Evolutionary conservation across 2,797 vertebrate species (phyloP).

Genomic region (Acanthiza pusilla): DNA sequence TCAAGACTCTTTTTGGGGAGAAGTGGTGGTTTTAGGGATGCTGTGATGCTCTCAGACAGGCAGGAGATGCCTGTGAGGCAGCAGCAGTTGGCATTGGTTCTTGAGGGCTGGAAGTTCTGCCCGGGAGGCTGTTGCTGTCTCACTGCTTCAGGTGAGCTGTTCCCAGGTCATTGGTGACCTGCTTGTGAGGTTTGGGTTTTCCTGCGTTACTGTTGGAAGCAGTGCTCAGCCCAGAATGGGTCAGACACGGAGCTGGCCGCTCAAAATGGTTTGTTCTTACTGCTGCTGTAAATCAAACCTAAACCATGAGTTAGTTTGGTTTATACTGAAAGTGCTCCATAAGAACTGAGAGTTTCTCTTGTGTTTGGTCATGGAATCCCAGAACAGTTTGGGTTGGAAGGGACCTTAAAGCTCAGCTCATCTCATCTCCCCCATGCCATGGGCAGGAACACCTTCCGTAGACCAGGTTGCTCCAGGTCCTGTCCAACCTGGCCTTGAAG

Average conservation of each 20-base stretch:
- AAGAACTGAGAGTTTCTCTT: neutral
- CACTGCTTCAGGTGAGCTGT: neutral
- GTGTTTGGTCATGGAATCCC: neutral
- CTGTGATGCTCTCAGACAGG: neutral
- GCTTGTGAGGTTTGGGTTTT: neutral
- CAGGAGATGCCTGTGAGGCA: neutral
- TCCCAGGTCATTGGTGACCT: neutral
- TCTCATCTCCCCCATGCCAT: neutral
- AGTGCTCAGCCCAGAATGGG: neutral
- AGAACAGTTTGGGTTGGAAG: neutral
- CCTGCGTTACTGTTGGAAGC: rapidly evolving
- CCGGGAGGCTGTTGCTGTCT: neutral
- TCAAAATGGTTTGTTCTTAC: neutral
- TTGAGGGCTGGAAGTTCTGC: neutral
- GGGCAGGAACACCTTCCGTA: neutral
- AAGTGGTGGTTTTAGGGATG: neutral
- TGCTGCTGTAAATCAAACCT: neutral
- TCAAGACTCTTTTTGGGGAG: neutral
- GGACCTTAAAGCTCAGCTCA: neutral
- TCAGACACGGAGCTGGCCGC: rapidly evolving
- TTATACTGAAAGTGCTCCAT: neutral
- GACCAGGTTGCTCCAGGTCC: neutral
- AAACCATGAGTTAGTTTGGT: neutral
- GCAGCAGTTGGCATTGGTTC: neutral
- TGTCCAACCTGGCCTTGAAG: neutral